A percentile compares a stretch with the other conserved stretches of the same genome.
Evolutionary conservation across 2,797 vertebrate species (phyloP).

Genomic region (Gymnothorax reevesii): DNA sequence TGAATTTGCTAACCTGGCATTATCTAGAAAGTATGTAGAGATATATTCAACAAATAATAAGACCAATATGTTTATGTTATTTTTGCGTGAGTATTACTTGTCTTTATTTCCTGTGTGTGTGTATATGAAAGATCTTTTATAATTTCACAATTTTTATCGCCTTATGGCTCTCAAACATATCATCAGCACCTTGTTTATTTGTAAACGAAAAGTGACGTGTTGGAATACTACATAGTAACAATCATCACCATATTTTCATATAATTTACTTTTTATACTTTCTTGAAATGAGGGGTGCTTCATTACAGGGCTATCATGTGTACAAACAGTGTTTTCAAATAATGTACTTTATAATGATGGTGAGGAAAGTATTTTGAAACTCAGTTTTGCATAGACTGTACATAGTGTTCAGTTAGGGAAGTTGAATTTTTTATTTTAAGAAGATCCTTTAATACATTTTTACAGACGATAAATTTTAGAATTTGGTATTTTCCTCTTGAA

Average conservation of each 20-base stretch:
- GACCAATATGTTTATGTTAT: conserved; percentile 43
- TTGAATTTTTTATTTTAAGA: conserved; percentile 79
- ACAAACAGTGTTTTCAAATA: conserved; percentile 81
- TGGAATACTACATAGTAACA: conserved; percentile 68
- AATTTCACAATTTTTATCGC: conserved; percentile 56
- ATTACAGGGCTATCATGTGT: conserved; percentile 86
- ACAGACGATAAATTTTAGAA: conserved; percentile 82
- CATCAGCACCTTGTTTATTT: conserved; percentile 77
- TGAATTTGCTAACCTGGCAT: conserved; percentile 1
- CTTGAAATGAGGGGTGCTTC: conserved; percentile 81
- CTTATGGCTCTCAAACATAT: conserved; percentile 69
- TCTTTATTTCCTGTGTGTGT: conserved; percentile 67
- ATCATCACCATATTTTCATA: conserved; percentile 72
- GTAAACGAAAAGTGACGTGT: conserved; percentile 65
- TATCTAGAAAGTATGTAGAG: background rate
- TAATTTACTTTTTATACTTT: conserved; percentile 68
- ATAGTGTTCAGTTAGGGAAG: conserved; percentile 82
- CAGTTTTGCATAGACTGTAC: conserved; percentile 86
- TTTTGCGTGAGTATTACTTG: conserved; percentile 55
- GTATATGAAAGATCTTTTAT: conserved; percentile 56
- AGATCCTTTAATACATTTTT: conserved; percentile 78
- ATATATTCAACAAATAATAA: conserved; percentile 26
- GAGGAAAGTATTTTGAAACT: conserved; percentile 82
- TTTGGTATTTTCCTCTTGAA: conserved; percentile 58
- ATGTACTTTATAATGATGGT: conserved; percentile 86